phyloP scores from a whole-genome alignment of 2,797 vertebrate species.

The Podarcis siculus region DNA sequence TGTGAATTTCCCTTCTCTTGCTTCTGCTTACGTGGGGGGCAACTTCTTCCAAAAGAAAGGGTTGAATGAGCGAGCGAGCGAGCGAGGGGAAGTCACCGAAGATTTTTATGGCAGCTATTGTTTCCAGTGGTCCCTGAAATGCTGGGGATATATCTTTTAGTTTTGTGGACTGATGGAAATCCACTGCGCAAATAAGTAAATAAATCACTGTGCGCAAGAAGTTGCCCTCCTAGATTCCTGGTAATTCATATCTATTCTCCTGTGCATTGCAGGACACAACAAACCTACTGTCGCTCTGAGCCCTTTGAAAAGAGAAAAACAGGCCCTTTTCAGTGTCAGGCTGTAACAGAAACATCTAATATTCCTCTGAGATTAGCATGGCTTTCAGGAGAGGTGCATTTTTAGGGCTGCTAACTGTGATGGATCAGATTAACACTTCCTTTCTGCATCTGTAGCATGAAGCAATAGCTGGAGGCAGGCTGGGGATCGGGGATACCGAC shows the following conservation, averaged over 20 bases:
- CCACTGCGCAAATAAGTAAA: neutral
- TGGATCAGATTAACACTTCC: constrained; percentile 64
- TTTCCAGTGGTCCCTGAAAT: constrained; percentile 39
- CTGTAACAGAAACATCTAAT: constrained; percentile 53
- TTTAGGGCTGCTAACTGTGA: constrained; percentile 47
- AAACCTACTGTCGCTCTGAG: constrained; percentile 63
- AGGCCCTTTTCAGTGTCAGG: constrained; percentile 47
- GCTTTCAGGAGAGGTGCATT: constrained; percentile 64
- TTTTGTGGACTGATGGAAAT: constrained; percentile 57
- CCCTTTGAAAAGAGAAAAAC: constrained; percentile 58
- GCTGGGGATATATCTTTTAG: constrained; percentile 52
- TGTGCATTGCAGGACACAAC: constrained; percentile 15
- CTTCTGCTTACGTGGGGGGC: constrained; percentile 57
- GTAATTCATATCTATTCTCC: constrained; percentile 48
- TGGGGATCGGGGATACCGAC: neutral
- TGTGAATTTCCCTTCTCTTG: constrained; percentile 57
- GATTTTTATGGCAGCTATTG: constrained; percentile 61
- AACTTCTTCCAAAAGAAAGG: constrained; percentile 52
- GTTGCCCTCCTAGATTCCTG: constrained; percentile 14
- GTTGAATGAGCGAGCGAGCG: neutral
- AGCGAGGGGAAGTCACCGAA: neutral
- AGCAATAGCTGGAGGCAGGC: neutral
- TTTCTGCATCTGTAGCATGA: constrained; percentile 32
- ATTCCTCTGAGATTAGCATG: constrained; percentile 49
- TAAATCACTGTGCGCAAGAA: constrained; percentile 11